Base-by-base conservation (phyloP, 1,140 invertebrate species). In the Sitophilus oryzae region DNA sequence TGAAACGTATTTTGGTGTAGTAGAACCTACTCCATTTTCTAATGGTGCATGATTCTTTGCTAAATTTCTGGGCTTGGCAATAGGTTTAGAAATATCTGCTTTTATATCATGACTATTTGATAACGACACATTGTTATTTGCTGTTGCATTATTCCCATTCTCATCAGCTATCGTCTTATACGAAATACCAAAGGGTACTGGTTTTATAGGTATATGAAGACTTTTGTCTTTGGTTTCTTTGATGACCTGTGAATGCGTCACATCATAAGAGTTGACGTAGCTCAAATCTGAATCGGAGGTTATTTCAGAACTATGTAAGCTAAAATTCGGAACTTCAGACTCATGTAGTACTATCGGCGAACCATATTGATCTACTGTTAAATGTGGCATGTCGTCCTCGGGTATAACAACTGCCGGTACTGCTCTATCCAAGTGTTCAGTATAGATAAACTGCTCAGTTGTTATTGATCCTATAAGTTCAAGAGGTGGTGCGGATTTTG, bases 251-350 rank as follows among this genome's bases (percentile, higher is more conserved):
- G 57, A 47, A 49, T 63, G 62, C 54, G 56, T 54, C 16, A 61
- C 56, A 56, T 68, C 62, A 41, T 68, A 68, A 43, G 44, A 56
- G 34, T 66, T 64, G 18, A 65, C 60, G 23, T 59, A 61, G 47
- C 65, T 69, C 41, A 61, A 38, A 51, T 69, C 67, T 10, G 64
- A 67, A 46, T 67, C 64, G 16, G 64, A 67, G 2, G 67, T 67
- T 9, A 65, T 42, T 52, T 61, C 55, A 10, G 41, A 22, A n/a
- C n/a, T n/a, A n/a, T n/a, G n/a, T n/a, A n/a, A n/a, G n/a, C n/a
- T n/a, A n/a, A n/a, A n/a, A n/a, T n/a, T n/a, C n/a, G n/a, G n/a
- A n/a, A n/a, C n/a, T n/a, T n/a, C n/a, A n/a, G n/a, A n/a, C n/a
- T n/a, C n/a, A n/a, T n/a, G n/a, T n/a, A n/a, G n/a, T n/a, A n/a